phyloP scores from a whole-genome alignment of 2,888 invertebrate genomes.

The Clistopyga incitator region DNA sequence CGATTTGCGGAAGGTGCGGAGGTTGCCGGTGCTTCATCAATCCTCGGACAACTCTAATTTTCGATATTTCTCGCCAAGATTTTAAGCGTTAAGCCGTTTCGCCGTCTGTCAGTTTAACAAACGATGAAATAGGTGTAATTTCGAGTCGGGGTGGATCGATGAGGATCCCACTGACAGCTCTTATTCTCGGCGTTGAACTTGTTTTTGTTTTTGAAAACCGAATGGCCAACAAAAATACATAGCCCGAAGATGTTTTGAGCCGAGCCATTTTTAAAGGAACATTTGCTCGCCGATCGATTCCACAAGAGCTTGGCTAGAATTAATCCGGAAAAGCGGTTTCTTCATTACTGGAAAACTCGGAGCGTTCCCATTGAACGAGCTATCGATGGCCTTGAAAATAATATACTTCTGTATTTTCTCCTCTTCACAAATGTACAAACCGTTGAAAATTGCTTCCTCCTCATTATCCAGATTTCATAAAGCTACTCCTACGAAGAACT shows the following conservation, averaged over 20 bases:
- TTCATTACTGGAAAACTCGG: neutral
- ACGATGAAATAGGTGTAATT: constrained; percentile 16
- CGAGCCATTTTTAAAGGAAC: neutral
- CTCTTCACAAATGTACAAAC: neutral
- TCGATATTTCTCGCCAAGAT: constrained; percentile 58
- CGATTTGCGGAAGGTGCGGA: constrained; percentile 5
- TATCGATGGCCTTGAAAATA: constrained; percentile 11
- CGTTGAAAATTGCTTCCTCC: too few relatives aligned
- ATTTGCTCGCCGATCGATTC: constrained; percentile 1
- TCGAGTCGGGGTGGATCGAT: neutral
- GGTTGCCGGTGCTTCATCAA: constrained; percentile 55
- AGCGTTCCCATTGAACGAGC: constrained; percentile 20
- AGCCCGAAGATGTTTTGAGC: neutral
- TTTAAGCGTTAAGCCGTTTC: constrained; percentile 42
- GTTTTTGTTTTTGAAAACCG: neutral
- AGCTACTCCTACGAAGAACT: too few relatives aligned
- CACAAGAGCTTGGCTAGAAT: neutral
- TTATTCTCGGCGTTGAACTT: neutral
- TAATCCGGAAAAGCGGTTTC: constrained; percentile 27
- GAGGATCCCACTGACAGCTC: neutral
- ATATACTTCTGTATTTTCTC: constrained; percentile 13
- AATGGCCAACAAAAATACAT: constrained; percentile 4
- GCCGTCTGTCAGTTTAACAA: constrained; percentile 25
- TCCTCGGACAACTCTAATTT: constrained; percentile 51
- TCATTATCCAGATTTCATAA: too few relatives aligned